phyloP scores from a whole-genome alignment of 2,888 invertebrate genomes.

The Pseudococcus longispinus region DNA sequence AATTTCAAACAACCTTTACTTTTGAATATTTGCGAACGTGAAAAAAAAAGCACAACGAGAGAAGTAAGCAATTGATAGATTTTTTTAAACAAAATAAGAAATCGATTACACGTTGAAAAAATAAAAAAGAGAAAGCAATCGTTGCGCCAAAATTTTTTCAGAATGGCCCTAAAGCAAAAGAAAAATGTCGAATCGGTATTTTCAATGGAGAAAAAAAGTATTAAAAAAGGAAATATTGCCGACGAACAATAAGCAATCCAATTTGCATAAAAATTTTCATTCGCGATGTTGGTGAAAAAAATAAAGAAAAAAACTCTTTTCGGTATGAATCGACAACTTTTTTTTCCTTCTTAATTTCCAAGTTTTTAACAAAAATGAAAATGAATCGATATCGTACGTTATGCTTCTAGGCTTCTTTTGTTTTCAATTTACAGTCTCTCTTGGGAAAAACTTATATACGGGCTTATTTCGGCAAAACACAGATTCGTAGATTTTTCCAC shows the following conservation, averaged over 20 bases:
- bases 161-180: background rate
- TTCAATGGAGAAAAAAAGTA: background rate
- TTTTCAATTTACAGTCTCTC: background rate
- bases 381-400: background rate
- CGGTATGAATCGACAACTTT: background rate
- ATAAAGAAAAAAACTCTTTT: background rate
- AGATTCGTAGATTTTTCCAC: background rate
- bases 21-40: background rate
- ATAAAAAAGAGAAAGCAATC: background rate
- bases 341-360: background rate
- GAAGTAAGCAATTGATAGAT: background rate
- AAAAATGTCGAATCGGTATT: background rate
- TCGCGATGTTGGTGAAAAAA: background rate
- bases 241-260: background rate
- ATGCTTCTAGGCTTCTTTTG: background rate
- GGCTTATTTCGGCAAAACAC: background rate
- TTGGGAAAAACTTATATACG: background rate
- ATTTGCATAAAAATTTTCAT: constrained; percentile 16
- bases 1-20: background rate
- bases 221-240: background rate
- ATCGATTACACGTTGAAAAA: background rate
- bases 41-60: background rate
- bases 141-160: background rate
- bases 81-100: background rate
- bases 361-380: background rate